Conservation (phyloP, 2,888 invertebrate genomes). For the Drosophila stalkeri region DNA sequence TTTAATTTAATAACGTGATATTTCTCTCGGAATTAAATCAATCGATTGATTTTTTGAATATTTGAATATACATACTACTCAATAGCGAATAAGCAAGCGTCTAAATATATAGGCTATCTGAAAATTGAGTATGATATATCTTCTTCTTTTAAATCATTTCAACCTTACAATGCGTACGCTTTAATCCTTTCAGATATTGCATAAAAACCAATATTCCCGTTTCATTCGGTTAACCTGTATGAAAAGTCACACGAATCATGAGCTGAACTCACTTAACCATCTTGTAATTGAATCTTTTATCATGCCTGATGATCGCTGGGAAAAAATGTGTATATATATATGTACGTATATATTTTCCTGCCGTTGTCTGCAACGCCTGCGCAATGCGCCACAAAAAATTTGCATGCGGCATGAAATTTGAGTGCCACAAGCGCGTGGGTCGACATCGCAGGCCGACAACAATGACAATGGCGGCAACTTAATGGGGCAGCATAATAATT, state of each 20-base stretch:
- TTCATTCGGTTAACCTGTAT: background rate
- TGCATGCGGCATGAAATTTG: slow-evolving; percentile 63
- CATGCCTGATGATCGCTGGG: slow-evolving; percentile 69
- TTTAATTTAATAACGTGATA: no score
- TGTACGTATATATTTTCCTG: slow-evolving; percentile 4
- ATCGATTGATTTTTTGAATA: no score
- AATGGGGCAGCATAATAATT: slow-evolving; percentile 76
- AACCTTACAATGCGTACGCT: no score
- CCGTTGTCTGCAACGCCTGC: slow-evolving; percentile 47
- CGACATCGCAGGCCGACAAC: slow-evolving; percentile 38
- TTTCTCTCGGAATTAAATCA: no score
- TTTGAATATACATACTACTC: no score
- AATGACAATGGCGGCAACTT: slow-evolving; percentile 72
- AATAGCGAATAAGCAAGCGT: background rate
- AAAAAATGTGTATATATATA: slow-evolving; percentile 39
- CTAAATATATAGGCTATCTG: background rate
- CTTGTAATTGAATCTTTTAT: slow-evolving; percentile 79
- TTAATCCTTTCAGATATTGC: background rate
- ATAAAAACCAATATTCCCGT: background rate
- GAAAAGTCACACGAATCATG: slow-evolving; percentile 66
- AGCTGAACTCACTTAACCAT: slow-evolving; percentile 47
- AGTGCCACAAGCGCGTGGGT: slow-evolving; percentile 57
- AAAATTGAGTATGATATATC: background rate
- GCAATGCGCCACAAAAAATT: slow-evolving; percentile 48
- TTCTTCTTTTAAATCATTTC: no score